Base-by-base conservation (phyloP, 2,113 vertebrate genomes). In the Neolamprologus sp. region DNA sequence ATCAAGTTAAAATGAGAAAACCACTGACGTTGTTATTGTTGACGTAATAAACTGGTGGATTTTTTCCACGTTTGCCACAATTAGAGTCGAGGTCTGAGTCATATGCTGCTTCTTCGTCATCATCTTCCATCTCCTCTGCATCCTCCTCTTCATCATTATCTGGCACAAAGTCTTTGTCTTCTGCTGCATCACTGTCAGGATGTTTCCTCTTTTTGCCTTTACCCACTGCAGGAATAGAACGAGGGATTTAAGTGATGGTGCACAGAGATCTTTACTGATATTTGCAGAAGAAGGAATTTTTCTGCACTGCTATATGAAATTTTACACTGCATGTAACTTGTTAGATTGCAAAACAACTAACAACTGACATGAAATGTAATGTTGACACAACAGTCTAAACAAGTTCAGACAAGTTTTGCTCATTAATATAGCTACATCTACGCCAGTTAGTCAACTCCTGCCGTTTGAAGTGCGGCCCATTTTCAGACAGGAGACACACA, bases 91-190 rank as follows among this genome's bases (percentile, higher is more conserved):
- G 53, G 28, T 92, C 91, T 1, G 55, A 85, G 7, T 88, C 60
- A 4, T 88, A 89, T 2, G 30, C 55, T 1, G 81, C 93, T n/a
- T 97, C 97, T 3, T 63, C 96, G 3, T 96, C 95, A 0, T 93
- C 96, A n/a, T 86, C 92, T 2, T 96, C 95, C 6, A 95, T 85
- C 9, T 86, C 85, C 13, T 98, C 97, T 16, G 88, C 94, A 5
- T 96, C 97, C 6, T 95, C 96, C 9, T 96, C 95, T 0, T 93
- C 97, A 54, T 81, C 88, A 4, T 47, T 88, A 12, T 86, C 93
- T 0, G 97, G 97, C 45, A 98, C 95, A 35, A 99, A 99, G 88
- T 99, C 98, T 1, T 96, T 95, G 1, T 99, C 98, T 1, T 7
- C 96, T 0, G 86, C 3, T 0, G 87, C 9, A 2, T 95, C 93